Percentiles rank a stretch among this genome's conserved stretches.
Conservation (phyloP, 1,140 invertebrate species). For the Orussus abietinus region DNA sequence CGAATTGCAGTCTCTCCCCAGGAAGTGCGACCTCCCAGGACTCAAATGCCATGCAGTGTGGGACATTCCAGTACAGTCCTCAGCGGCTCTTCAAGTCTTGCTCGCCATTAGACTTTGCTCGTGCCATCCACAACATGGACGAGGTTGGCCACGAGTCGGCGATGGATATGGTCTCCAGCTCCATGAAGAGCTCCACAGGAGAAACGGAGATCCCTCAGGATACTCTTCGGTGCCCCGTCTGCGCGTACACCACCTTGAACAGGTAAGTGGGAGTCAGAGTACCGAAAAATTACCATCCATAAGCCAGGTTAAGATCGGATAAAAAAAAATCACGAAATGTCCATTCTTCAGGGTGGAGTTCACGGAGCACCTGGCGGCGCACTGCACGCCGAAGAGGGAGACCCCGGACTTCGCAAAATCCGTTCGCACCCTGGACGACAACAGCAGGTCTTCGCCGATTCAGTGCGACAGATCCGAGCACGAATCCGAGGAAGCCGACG, state of each 20-base stretch:
- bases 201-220: background rate
- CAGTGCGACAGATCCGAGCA: conserved; percentile 23
- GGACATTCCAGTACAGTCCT: conserved; percentile 18
- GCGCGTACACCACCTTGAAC: conserved; percentile 18
- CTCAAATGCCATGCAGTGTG: conserved; percentile 15
- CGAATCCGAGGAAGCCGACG: conserved; percentile 60
- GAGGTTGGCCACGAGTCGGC: conserved; percentile 2
- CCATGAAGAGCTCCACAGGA: conserved; percentile 7
- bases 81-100: conserved; percentile 19
- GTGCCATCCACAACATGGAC: background rate
- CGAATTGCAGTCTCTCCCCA: conserved; percentile 26
- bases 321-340: too few species aligned
- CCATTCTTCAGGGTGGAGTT: conserved; percentile 24
- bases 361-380: conserved; percentile 21
- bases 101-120: conserved; percentile 9
- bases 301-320: too few species aligned
- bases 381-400: conserved; percentile 17
- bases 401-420: conserved; percentile 12
- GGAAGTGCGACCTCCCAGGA: conserved; percentile 22
- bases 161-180: conserved; percentile 15
- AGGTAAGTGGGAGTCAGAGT: too few species aligned
- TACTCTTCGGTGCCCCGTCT: conserved; percentile 26
- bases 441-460: conserved; percentile 7
- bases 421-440: background rate
- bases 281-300: too few species aligned